phyloP scores from a whole-genome alignment of 2,888 invertebrate genomes.

The Oasisia sp. region DNA sequence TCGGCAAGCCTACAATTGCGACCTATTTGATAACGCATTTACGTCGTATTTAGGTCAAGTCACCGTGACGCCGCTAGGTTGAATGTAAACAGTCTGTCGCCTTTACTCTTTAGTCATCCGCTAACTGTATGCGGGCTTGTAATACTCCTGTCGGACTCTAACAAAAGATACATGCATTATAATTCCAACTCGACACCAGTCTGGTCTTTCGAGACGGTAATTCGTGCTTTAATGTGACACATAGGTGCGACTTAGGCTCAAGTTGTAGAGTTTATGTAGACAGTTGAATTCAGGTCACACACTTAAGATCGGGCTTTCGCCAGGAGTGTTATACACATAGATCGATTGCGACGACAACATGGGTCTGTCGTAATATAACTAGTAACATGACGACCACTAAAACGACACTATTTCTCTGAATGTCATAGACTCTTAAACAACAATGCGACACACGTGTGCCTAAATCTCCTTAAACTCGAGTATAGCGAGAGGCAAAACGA shows the following conservation, averaged over 20 bases:
- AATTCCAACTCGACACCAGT: background rate
- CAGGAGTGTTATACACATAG: background rate
- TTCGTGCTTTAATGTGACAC: background rate
- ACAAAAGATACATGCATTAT: background rate
- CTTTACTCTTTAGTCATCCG: background rate
- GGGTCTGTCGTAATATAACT: background rate
- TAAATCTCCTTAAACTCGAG: too few species aligned
- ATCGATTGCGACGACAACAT: background rate
- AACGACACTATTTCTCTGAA: background rate
- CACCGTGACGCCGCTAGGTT: background rate
- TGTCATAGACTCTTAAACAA: background rate
- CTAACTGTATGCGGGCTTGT: background rate
- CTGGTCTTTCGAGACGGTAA: background rate
- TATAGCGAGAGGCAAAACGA: too few species aligned
- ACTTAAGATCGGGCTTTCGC: background rate
- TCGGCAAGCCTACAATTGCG: background rate
- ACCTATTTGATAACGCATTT: background rate
- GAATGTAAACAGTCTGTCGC: background rate
- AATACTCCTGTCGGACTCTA: background rate
- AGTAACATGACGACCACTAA: background rate
- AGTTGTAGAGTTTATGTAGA: background rate
- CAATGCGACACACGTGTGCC: too few species aligned
- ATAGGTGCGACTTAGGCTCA: background rate
- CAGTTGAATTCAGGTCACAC: slow-evolving; percentile 3
- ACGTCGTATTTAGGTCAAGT: background rate